These are phyloP conservation scores for Cygnus buccinator DNA, from an alignment of 2,113 vertebrate species.

Conservation along the genomic window DNA sequence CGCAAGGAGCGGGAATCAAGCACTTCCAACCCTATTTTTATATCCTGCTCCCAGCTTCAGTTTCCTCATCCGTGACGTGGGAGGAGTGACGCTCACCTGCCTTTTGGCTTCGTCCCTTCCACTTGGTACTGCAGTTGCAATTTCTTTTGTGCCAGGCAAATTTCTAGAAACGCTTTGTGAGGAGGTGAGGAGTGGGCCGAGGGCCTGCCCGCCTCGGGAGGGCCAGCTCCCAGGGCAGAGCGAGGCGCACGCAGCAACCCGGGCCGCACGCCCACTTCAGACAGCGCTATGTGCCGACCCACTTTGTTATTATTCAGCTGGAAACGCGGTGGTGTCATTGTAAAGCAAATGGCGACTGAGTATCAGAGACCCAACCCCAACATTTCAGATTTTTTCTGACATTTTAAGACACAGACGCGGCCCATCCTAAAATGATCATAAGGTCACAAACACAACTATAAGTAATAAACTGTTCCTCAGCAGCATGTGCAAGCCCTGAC, in stretches of 20 bases:
- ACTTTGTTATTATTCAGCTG: background rate
- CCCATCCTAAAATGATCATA: background rate
- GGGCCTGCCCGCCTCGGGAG: background rate
- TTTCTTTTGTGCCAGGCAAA: background rate
- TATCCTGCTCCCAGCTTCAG: background rate
- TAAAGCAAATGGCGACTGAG: background rate
- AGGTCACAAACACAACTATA: background rate
- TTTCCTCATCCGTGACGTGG: fast-evolving
- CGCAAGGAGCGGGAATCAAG: background rate
- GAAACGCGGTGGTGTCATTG: background rate
- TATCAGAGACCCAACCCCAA: background rate
- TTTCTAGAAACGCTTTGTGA: background rate
- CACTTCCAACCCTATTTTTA: background rate
- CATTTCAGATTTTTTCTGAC: no score
- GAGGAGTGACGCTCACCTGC: background rate
- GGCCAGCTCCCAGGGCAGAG: background rate
- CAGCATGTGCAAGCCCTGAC: background rate
- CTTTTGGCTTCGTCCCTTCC: background rate
- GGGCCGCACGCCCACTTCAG: background rate
- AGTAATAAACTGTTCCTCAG: background rate
- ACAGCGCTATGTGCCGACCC: background rate
- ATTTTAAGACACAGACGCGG: background rate
- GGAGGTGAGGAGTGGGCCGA: background rate
- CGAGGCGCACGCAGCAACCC: background rate
- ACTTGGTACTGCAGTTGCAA: background rate